phyloP scores from a whole-genome alignment of 2,113 vertebrate genomes.

The Pampusana beccarii region DNA sequence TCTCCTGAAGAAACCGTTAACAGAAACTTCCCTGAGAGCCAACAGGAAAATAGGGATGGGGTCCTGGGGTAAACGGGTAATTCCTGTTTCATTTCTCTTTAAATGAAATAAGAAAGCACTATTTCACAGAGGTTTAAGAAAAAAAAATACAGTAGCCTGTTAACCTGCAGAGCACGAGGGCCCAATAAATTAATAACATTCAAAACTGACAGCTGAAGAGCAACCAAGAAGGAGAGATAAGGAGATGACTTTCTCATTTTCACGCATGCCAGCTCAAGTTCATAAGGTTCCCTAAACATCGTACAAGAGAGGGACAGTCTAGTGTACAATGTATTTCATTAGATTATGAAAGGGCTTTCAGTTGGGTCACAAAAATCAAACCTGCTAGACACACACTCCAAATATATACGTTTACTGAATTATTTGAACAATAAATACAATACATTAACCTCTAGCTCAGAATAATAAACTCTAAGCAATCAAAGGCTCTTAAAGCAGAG shows the following conservation, averaged over 20 bases:
- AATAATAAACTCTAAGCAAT: constrained; percentile 32
- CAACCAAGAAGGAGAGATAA: not conserved
- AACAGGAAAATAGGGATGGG: not conserved
- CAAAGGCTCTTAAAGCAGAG: constrained; percentile 36
- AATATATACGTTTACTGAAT: not conserved
- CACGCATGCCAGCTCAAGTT: not conserved
- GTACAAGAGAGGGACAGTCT: not conserved
- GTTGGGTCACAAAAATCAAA: not conserved
- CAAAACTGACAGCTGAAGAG: not conserved
- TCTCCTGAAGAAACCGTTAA: not conserved
- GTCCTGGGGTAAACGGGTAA: not conserved
- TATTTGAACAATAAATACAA: constrained; percentile 27
- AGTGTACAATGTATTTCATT: not conserved
- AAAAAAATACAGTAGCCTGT: not conserved
- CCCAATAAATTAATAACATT: not conserved
- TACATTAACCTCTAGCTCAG: constrained; percentile 23
- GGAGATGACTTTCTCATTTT: not conserved
- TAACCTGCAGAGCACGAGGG: not conserved
- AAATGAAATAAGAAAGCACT: not conserved
- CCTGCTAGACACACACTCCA: not conserved
- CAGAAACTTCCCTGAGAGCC: not conserved
- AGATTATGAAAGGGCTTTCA: not conserved
- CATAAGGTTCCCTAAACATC: not conserved
- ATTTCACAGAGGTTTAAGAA: not conserved
- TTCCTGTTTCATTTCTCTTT: not conserved